A percentile compares a stretch with the other conserved stretches of the same genome.
phyloP scores from a whole-genome alignment of 2,888 invertebrate genomes.

The Melanostoma scalare region DNA sequence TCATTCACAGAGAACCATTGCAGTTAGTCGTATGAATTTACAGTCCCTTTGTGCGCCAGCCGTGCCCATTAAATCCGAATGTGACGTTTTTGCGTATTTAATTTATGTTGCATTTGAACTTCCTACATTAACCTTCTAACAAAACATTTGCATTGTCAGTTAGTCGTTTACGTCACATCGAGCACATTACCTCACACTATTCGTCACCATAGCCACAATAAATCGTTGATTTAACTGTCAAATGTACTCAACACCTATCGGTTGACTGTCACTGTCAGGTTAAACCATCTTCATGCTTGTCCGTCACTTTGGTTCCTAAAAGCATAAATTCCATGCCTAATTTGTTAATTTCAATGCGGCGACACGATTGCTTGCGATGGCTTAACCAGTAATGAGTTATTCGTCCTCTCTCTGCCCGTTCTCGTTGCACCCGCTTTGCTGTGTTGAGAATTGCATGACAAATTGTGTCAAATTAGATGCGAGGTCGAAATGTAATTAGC shows the following conservation, averaged over 20 bases:
- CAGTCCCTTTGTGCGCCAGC: neutral
- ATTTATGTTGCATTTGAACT: constrained; percentile 41
- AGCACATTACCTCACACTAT: constrained; percentile 29
- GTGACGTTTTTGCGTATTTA: neutral
- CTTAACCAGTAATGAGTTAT: constrained; percentile 37
- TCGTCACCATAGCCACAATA: constrained; percentile 39
- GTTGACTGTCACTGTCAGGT: constrained; percentile 14
- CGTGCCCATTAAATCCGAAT: neutral
- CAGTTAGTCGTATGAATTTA: neutral
- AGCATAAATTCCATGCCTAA: constrained; percentile 58
- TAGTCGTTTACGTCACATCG: constrained; percentile 39
- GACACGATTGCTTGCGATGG: constrained; percentile 55
- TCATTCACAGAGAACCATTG: neutral
- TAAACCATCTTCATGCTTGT: constrained; percentile 7
- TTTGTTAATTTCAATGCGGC: constrained; percentile 62
- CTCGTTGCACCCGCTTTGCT: constrained; percentile 19
- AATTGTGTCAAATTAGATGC: constrained; percentile 67
- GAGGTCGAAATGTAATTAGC: constrained; percentile 63
- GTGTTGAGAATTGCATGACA: constrained; percentile 51
- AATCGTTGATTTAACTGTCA: constrained; percentile 47
- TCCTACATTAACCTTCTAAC: constrained; percentile 18
- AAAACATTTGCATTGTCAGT: constrained; percentile 24
- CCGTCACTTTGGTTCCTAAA: constrained; percentile 43
- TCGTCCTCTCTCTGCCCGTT: neutral
- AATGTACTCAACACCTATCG: constrained; percentile 31